These are phyloP conservation scores for Zapornia atra DNA, from an alignment of 2,113 vertebrate species.

Conservation along the genomic window DNA sequence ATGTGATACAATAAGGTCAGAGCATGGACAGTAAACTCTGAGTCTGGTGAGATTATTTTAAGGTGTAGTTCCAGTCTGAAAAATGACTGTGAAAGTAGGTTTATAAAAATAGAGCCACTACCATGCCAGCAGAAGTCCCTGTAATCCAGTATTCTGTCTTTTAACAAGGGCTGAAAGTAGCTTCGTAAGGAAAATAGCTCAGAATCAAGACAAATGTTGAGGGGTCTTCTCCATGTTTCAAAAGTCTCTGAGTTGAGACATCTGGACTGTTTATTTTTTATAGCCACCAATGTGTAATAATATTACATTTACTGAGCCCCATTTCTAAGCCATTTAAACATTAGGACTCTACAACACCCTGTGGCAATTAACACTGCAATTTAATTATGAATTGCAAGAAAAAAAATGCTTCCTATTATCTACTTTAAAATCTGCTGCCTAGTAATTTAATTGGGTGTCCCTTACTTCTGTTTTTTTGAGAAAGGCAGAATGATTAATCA, in stretches of 20 bases:
- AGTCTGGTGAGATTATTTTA: constrained; percentile 8
- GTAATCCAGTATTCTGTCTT: background rate
- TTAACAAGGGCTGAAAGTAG: background rate
- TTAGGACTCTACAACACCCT: background rate
- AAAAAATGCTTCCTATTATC: constrained; percentile 55
- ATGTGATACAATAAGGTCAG: constrained; percentile 33
- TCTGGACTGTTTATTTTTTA: constrained; percentile 53
- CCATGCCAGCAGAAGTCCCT: background rate
- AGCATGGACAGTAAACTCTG: background rate
- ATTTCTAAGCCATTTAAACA: constrained; percentile 34
- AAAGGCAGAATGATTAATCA: constrained; percentile 58
- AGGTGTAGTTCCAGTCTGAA: background rate
- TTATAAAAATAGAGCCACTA: background rate
- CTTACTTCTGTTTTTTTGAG: constrained; percentile 49
- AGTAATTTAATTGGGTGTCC: constrained; percentile 55
- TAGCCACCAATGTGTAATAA: constrained; percentile 1
- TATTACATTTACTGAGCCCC: background rate
- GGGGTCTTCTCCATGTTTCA: background rate
- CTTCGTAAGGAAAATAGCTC: background rate
- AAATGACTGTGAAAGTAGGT: background rate
- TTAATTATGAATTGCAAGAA: constrained; percentile 63
- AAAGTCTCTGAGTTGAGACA: background rate
- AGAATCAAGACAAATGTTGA: background rate
- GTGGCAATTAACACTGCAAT: constrained; percentile 55
- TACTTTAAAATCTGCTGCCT: constrained; percentile 57